Evolutionary conservation across 1,140 invertebrate species (phyloP), one percentile per base, ranked within the genome.

Genomic region (Aleiodes sp.): DNA sequence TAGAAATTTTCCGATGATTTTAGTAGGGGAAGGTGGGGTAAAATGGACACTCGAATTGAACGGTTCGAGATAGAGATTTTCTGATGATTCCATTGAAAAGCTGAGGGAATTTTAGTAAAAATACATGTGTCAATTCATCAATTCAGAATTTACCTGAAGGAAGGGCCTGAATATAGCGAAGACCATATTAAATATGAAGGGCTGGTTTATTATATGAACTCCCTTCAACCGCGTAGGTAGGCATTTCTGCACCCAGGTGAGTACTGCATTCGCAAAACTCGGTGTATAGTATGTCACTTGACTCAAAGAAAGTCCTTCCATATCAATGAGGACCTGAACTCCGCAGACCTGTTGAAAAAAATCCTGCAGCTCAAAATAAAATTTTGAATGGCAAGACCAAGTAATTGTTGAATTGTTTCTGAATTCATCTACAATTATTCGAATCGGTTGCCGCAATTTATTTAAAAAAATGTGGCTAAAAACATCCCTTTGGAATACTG

Each of bases 111-210:
- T 31, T 41, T 41, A n/a, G 14, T 41, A 41, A 41, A 41, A 24
- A 24, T n/a, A n/a, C n/a, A n/a, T n/a, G n/a, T n/a, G n/a, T n/a
- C n/a, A n/a, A 16, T 52, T 46, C 4, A 52, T 12, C 1, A 24
- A 52, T 52, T 26, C 4, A 14, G n/a, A n/a, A 57, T 21, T 7
- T 75, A 85, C 83, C 67, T 82, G 64, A 19, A 96, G 87, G 78
- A 95, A 94, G 16, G 90, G 92, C 80, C 94, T 94, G 77, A 94
- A 92, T 35, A 95, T 87, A 37, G 90, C 88, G 75, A 91, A 94
- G 2, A 93, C 86, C 77, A 93, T 90, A 76, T 93, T 93, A 75
- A 95, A 91, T 24, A 94, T 86, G 73, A 88, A 90, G 0, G 93
- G 92, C 79, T 94, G 93, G 83, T 95, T 94, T 10, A 95, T 86